Conservation (phyloP, 2,113 vertebrate genomes). For the Esox niger region DNA sequence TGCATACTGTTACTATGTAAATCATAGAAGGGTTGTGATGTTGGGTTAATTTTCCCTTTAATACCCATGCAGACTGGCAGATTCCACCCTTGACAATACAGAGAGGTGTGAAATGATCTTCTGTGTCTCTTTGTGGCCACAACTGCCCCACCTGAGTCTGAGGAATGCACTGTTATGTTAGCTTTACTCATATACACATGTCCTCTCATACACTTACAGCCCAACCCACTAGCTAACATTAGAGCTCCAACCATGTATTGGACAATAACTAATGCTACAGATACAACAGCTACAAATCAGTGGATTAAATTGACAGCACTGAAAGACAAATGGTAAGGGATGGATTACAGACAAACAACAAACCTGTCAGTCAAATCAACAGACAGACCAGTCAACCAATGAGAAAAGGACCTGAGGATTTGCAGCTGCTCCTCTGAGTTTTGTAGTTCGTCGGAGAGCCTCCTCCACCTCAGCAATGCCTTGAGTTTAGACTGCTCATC, state of each 20-base stretch:
- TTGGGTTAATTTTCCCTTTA: too few species aligned
- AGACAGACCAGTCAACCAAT: neutral
- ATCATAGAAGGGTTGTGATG: too few species aligned
- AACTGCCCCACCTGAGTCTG: slow-evolving; percentile 48
- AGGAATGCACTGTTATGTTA: slow-evolving; percentile 50
- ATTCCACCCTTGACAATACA: too few species aligned
- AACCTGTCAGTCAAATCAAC: neutral
- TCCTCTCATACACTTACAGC: neutral
- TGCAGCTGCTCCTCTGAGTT: slow-evolving; percentile 88
- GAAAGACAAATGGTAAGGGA: too few species aligned
- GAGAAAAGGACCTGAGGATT: slow-evolving; percentile 81
- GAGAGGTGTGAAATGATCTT: slow-evolving; percentile 39
- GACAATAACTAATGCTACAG: too few species aligned
- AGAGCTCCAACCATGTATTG: too few species aligned
- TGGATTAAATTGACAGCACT: too few species aligned
- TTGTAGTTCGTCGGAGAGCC: slow-evolving; percentile 86
- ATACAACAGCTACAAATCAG: neutral
- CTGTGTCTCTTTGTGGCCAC: slow-evolving; percentile 50
- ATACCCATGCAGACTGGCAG: slow-evolving; percentile 50
- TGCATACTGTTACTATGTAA: too few species aligned
- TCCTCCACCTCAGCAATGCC: slow-evolving; percentile 83
- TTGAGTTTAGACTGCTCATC: slow-evolving; percentile 80
- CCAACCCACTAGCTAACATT: neutral
- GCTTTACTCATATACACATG: neutral
- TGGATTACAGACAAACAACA: too few species aligned